phyloP scores from a whole-genome alignment of 2,888 invertebrate species.

The Ametastegia equiseti region DNA sequence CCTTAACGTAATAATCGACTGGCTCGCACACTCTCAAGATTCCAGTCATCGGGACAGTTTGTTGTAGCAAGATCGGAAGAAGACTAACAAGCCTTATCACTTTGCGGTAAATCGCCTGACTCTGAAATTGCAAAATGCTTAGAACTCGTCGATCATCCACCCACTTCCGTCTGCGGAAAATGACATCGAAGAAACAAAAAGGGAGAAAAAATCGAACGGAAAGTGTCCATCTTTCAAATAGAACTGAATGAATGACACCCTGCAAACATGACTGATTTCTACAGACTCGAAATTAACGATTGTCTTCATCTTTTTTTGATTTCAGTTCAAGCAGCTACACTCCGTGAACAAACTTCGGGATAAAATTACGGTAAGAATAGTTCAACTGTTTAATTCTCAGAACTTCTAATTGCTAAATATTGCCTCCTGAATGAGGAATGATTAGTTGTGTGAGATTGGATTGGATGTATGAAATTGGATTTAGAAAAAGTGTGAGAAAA shows the following conservation, averaged over 20 bases:
- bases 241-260: too few relatives aligned
- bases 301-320: neutral
- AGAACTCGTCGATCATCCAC: neutral
- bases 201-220: neutral
- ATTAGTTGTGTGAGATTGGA: neutral
- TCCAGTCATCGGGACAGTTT: neutral
- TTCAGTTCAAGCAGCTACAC: neutral
- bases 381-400: neutral
- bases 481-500: neutral
- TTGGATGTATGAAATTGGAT: neutral
- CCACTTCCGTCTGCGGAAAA: slow-evolving; percentile 15
- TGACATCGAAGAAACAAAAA: neutral
- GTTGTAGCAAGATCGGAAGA: neutral
- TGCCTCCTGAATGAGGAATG: slow-evolving; percentile 2
- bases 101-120: slow-evolving; percentile 17
- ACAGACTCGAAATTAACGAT: neutral
- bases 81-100: neutral
- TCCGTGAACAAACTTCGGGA: neutral
- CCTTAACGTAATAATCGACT: neutral
- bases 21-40: neutral
- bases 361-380: neutral
- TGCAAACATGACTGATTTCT: too few relatives aligned
- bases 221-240: neutral
- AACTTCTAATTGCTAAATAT: neutral
- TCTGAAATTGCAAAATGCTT: neutral